These are phyloP conservation scores for Erebia aethiops DNA, from an alignment of 2,888 invertebrate genomes.

Conservation along the genomic window DNA sequence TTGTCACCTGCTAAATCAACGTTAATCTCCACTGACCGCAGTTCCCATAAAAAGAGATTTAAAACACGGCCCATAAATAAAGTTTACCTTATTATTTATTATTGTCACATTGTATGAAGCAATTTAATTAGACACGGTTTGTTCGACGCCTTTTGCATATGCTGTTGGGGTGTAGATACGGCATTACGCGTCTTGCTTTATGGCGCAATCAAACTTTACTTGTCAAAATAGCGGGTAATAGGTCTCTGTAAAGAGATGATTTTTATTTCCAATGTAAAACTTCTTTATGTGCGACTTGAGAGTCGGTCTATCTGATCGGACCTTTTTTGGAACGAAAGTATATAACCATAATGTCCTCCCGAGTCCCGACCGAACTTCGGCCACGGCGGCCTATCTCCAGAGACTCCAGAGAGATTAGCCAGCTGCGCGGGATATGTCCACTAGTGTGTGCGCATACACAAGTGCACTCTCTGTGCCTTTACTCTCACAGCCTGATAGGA, in stretches of 20 bases:
- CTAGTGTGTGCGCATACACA: too few species aligned
- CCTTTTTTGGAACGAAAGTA: too few species aligned
- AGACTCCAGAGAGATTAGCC: too few species aligned
- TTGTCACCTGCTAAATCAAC: slow-evolving; percentile 66
- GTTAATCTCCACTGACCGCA: slow-evolving; percentile 70
- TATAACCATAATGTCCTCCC: too few species aligned
- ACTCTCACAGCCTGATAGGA: too few species aligned
- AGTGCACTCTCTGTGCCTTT: too few species aligned
- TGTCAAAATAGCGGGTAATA: slow-evolving; percentile 33
- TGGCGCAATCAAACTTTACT: slow-evolving; percentile 32
- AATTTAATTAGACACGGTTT: slow-evolving; percentile 54
- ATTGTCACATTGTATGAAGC: slow-evolving; percentile 49
- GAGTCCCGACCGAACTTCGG: too few species aligned
- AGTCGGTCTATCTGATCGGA: too few species aligned
- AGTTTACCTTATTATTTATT: slow-evolving; percentile 47
- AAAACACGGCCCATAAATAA: slow-evolving; percentile 56
- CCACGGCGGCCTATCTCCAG: too few species aligned
- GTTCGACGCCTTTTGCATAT: slow-evolving; percentile 29
- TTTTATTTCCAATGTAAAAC: too few species aligned
- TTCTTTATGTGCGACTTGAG: too few species aligned
- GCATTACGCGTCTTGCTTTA: slow-evolving; percentile 18
- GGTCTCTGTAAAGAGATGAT: not conserved
- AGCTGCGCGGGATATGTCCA: too few species aligned
- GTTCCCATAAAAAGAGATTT: slow-evolving; percentile 82
- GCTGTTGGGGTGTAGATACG: slow-evolving; percentile 18